phyloP scores from a whole-genome alignment of 1,140 invertebrate species.

The Protaetia brevitarsis region DNA sequence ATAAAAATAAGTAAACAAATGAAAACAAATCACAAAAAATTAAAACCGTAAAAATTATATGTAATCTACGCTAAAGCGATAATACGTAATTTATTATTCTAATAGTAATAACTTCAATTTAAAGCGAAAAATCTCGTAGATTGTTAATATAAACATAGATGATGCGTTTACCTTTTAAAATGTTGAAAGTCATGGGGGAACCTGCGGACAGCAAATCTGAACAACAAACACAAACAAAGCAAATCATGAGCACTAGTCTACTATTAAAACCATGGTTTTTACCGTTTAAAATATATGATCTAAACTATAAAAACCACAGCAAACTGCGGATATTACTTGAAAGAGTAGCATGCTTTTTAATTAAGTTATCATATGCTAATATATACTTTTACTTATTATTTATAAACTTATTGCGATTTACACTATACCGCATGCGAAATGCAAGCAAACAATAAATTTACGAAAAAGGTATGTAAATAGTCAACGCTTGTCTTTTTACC shows the following conservation, averaged over 20 bases:
- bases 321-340: constrained; percentile 12
- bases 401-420: constrained; percentile 22
- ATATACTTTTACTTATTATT: constrained; percentile 22
- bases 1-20: neutral
- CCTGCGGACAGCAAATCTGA: constrained; percentile 72
- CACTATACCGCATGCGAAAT: constrained; percentile 29
- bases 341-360: constrained; percentile 22
- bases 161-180: constrained; percentile 66
- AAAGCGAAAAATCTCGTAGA: constrained; percentile 1
- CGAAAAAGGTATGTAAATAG: neutral
- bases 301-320: constrained; percentile 24
- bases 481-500: constrained; percentile 19
- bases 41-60: neutral
- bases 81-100: neutral
- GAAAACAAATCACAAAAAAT: neutral
- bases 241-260: constrained; percentile 50
- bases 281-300: neutral
- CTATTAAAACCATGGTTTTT: constrained; percentile 32
- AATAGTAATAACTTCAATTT: neutral
- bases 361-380: constrained; percentile 20
- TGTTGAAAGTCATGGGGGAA: constrained; percentile 71
- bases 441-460: constrained; percentile 25
- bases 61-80: constrained; percentile 10
- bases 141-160: constrained; percentile 37
- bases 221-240: constrained; percentile 63